Base-by-base conservation (phyloP, 2,113 vertebrate genomes). In the Mobula birostris region DNA sequence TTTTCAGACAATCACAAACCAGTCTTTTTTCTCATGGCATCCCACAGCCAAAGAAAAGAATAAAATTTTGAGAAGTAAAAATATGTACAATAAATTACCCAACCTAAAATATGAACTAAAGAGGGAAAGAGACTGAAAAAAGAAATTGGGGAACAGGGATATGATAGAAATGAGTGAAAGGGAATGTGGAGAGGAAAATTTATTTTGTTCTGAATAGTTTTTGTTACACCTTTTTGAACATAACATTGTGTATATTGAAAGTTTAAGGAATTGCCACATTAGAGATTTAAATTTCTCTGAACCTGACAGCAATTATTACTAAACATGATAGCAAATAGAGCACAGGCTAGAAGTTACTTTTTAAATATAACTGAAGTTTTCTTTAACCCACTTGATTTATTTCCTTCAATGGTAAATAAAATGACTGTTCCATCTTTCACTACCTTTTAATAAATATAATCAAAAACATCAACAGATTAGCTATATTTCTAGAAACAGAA, bases 271-370 rank as follows among this genome's bases (percentile, higher is more conserved):
- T 12, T 11, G 68, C 36, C 68, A 48, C 36, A 40, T 1, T 68
- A 40, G 36, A 7, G 40, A 74, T 4, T 29, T 7, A 74, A 8
- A 5, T 76, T 72, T 74, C 24, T 56, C 66, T 76, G 68, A 36
- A 93, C 29, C 24, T 93, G 68, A 74, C 68, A 56, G 70, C 61
- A 93, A 93, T 76, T 72, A 93, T 93, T 93, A 74, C 40, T 93
- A 56, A 93, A 66, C 6, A 27, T 56, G 27, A 74, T 76, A 93
- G 6, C 36, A 72, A 74, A 29, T 9, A 27, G 11, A 72, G 70
- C 88, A 48, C 9, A 56, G 66, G 40, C 24, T 24, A 74, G 27
- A 93, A 48, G 21, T 48, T 19, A 72, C 4, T 74, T 74, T 74
- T 74, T 4, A 19, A 19, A 74, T 93, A 11, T 12, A 93, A 14